These are phyloP conservation scores for Thamnophis elegans DNA, from an alignment of 2,797 vertebrate genomes.

Conservation along the genomic window DNA sequence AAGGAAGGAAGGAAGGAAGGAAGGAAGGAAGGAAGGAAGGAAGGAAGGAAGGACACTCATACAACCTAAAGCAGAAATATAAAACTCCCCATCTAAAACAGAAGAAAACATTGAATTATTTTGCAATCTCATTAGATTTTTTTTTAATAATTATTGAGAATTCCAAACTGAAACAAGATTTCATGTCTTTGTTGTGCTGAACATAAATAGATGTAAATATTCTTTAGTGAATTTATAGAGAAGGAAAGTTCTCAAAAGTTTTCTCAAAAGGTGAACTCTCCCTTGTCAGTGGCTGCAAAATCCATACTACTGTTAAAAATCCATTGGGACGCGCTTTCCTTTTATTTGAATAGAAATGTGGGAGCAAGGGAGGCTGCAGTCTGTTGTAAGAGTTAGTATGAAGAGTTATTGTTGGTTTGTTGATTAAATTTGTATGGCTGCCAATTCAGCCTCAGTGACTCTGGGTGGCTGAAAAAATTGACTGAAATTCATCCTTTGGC, in stretches of 20 bases:
- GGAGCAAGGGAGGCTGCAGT: neutral
- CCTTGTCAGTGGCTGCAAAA: neutral
- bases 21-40: too few species aligned
- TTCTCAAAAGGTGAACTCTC: neutral
- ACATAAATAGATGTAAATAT: neutral
- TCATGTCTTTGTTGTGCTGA: neutral
- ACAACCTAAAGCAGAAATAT: neutral
- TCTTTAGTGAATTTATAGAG: neutral
- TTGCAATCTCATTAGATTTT: neutral
- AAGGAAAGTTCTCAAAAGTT: neutral
- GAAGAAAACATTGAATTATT: neutral
- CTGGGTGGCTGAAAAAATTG: neutral
- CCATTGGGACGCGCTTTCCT: neutral
- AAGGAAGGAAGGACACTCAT: neutral
- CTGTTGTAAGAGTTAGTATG: neutral
- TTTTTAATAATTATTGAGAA: neutral
- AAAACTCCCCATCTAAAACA: neutral
- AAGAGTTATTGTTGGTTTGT: neutral
- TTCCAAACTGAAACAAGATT: neutral
- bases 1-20: too few species aligned
- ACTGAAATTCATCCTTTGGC: neutral
- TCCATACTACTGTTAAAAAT: neutral
- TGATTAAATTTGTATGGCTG: neutral
- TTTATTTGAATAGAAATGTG: neutral
- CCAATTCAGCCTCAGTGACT: neutral